phyloP scores from a whole-genome alignment of 2,113 vertebrate species.

The Crotalus helleri region DNA sequence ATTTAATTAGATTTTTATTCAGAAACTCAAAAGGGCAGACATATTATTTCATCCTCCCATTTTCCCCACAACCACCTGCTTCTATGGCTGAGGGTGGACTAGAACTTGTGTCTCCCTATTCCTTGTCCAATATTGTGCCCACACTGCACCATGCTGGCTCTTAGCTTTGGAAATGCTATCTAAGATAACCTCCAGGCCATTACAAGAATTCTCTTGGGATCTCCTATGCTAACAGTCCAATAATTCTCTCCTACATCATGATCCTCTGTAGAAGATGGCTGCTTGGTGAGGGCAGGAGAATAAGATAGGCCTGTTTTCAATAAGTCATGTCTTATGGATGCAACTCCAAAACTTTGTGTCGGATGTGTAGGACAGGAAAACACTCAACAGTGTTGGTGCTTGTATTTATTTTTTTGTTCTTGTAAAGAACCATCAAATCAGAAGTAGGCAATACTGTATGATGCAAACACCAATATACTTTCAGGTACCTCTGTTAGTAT shows the following conservation, averaged over 20 bases:
- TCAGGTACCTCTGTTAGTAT: not conserved
- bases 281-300: not conserved
- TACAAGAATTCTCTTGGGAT: not conserved
- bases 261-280: not conserved
- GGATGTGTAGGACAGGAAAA: not conserved
- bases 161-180: too few species aligned
- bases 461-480: not conserved
- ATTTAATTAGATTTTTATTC: not conserved
- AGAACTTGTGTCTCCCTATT: not conserved
- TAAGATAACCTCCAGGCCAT: too few species aligned
- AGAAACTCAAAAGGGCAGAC: not conserved
- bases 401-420: not conserved
- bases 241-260: not conserved
- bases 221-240: not conserved
- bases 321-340: not conserved
- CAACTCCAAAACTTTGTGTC: not conserved
- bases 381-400: not conserved
- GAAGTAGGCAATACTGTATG: not conserved
- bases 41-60: not conserved
- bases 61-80: not conserved
- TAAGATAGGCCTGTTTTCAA: too few species aligned
- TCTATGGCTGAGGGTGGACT: not conserved
- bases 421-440: not conserved
- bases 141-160: too few species aligned
- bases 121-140: not conserved